These are phyloP conservation scores for Tonatia bakeri DNA, from an alignment of 2,113 vertebrate genomes.

Conservation along the genomic window DNA sequence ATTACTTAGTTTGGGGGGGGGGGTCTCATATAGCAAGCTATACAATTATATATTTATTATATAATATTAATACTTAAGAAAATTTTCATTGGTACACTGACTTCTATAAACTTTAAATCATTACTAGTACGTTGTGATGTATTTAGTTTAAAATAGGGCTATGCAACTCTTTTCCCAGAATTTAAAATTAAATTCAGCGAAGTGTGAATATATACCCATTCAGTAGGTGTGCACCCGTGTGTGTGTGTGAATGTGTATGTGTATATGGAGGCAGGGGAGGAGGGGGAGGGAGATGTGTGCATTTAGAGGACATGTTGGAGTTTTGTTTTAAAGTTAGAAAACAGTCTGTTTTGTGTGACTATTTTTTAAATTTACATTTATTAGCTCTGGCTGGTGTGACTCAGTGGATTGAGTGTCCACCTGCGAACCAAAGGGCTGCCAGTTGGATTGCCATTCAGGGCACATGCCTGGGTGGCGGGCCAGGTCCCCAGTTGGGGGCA, in stretches of 20 bases:
- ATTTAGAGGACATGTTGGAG: neutral
- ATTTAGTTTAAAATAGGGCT: slow-evolving; percentile 6
- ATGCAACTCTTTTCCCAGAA: neutral
- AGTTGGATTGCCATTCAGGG: too few relatives aligned
- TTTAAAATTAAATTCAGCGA: neutral
- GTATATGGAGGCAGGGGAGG: neutral
- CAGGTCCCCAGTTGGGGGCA: too few relatives aligned
- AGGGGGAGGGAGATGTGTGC: neutral
- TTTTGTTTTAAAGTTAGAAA: slow-evolving; percentile 38
- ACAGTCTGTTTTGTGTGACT: neutral
- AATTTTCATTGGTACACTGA: neutral
- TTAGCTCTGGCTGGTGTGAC: neutral
- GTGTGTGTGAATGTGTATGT: neutral
- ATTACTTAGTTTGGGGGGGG: neutral
- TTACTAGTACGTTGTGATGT: neutral
- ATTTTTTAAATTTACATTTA: neutral
- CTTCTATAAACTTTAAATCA: neutral
- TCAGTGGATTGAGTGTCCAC: too few relatives aligned
- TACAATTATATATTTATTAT: neutral
- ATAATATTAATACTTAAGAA: neutral
- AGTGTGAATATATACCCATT: neutral
- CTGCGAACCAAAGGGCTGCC: too few relatives aligned
- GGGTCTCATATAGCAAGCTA: neutral
- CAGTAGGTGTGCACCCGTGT: too few relatives aligned
- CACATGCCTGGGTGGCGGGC: too few relatives aligned